Conservation (phyloP, 2,797 vertebrate genomes). For the Petrocephalus sullivani region DNA sequence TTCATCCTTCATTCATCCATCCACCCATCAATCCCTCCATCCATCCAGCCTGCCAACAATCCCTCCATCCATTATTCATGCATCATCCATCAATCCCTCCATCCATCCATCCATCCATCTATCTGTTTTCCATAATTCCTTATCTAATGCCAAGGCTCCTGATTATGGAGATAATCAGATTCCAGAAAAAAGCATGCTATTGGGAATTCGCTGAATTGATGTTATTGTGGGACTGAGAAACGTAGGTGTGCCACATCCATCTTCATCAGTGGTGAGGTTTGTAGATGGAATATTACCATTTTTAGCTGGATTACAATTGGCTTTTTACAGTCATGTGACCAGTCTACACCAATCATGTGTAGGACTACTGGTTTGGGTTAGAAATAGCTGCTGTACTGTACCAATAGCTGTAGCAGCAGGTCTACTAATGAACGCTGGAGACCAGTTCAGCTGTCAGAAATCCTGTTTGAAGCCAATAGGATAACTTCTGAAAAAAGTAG, state of each 20-base stretch:
- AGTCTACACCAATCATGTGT: not conserved
- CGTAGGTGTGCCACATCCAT: not conserved
- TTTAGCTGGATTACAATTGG: not conserved
- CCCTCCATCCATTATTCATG: no score
- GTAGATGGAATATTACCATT: not conserved
- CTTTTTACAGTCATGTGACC: not conserved
- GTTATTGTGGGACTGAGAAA: not conserved
- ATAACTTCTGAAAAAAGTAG: not conserved
- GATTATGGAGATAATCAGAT: not conserved
- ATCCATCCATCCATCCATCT: not conserved
- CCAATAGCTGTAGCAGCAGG: not conserved
- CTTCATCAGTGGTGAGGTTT: not conserved
- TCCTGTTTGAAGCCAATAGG: not conserved
- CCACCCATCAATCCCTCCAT: not conserved
- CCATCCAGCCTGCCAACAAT: not conserved
- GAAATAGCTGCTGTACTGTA: not conserved
- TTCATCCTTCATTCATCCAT: not conserved
- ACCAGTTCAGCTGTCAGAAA: slow-evolving; percentile 1
- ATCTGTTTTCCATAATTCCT: not conserved
- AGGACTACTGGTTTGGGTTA: not conserved
- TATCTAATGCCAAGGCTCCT: not conserved
- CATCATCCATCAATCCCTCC: not conserved
- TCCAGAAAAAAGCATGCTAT: not conserved
- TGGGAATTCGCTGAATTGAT: not conserved
- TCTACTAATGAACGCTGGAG: not conserved